phyloP scores from a whole-genome alignment of 2,797 vertebrate genomes.

The Paratrypauchen microcephalus region DNA sequence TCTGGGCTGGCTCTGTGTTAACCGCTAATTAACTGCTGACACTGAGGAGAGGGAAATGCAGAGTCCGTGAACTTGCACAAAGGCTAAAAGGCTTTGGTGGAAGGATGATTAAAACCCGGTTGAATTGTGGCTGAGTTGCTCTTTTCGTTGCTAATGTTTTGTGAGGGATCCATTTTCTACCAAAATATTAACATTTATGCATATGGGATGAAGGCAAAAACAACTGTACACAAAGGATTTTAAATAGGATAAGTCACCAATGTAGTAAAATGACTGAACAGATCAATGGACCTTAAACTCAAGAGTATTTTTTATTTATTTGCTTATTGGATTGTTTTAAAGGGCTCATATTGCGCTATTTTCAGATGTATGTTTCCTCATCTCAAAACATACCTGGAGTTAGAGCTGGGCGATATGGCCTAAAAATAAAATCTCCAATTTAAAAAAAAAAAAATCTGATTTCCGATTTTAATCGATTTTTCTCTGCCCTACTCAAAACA shows the following conservation, averaged over 20 bases:
- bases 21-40: conserved; percentile 77
- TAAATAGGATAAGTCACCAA: not conserved
- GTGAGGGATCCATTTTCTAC: not conserved
- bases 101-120: conserved; percentile 65
- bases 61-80: conserved; percentile 67
- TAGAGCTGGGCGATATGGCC: too few species aligned
- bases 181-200: conserved; percentile 3
- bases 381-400: too few species aligned
- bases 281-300: too few species aligned
- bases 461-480: too few species aligned
- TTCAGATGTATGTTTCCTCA: too few species aligned
- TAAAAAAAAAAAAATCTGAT: too few species aligned
- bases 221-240: not conserved
- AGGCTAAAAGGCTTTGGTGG: conserved; percentile 44
- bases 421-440: too few species aligned
- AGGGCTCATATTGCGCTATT: too few species aligned
- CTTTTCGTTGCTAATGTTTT: conserved; percentile 22
- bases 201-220: not conserved
- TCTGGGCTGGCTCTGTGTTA: conserved; percentile 66
- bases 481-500: too few species aligned
- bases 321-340: too few species aligned
- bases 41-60: conserved; percentile 53
- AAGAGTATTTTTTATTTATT: too few species aligned
- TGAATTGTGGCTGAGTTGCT: conserved; percentile 48
- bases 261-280: not conserved